phyloP scores from a whole-genome alignment of 2,113 vertebrate species.

The Heterotilapia buettikoferi region DNA sequence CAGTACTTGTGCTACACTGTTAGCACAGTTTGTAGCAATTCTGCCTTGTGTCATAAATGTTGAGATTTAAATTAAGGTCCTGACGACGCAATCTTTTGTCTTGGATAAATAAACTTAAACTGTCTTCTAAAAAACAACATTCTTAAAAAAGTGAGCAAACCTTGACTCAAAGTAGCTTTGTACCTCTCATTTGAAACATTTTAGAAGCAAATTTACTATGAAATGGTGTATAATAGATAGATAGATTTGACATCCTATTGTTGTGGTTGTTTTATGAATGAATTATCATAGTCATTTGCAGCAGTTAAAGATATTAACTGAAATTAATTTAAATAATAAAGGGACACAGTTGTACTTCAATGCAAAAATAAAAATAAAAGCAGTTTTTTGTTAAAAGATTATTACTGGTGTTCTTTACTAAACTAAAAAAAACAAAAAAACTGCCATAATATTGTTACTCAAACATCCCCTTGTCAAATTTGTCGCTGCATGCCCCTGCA shows the following conservation, averaged over 20 bases:
- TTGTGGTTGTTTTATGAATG: not conserved
- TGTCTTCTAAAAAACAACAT: not conserved
- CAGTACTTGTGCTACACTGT: not conserved
- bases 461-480: not conserved
- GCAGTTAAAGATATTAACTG: not conserved
- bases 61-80: not conserved
- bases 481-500: not conserved
- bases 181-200: not conserved
- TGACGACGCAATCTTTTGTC: not conserved
- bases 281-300: not conserved
- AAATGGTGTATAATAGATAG: not conserved
- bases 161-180: not conserved
- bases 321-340: not conserved
- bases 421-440: not conserved
- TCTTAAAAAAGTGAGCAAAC: not conserved
- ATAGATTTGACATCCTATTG: not conserved
- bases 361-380: not conserved
- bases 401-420: not conserved
- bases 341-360: not conserved
- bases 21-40: not conserved
- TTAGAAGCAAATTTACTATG: not conserved
- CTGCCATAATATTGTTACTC: not conserved
- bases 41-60: not conserved
- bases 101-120: not conserved
- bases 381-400: not conserved